A percentile compares a stretch with the other conserved stretches of the same genome.
Conservation (phyloP, 92 coral and sea anemone species). For the Zoanthus solanderi region DNA sequence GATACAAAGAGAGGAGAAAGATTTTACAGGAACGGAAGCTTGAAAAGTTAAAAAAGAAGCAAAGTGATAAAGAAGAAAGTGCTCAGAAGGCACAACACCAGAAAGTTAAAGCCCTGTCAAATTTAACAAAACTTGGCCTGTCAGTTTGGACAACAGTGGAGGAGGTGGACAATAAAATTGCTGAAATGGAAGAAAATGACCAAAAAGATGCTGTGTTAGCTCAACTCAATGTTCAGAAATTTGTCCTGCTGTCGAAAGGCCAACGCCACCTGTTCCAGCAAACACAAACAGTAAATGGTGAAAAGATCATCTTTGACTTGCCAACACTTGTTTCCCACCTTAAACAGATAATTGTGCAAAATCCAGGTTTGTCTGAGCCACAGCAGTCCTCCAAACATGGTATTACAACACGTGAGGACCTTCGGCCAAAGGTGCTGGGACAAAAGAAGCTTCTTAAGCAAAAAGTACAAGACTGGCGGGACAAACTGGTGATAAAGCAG, state of each 20-base stretch:
- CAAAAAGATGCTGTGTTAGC: conserved; percentile 20
- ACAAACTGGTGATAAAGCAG: background rate
- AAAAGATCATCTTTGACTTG: background rate
- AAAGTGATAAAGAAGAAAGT: conserved; percentile 25
- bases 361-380: background rate
- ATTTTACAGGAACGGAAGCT: background rate
- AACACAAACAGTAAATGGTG: background rate
- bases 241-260: conserved; percentile 3
- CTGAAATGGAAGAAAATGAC: background rate
- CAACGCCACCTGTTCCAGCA: conserved; percentile 11
- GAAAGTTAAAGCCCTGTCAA: conserved; percentile 22
- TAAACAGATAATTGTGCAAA: background rate
- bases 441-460: background rate
- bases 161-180: conserved; percentile 11
- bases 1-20: conserved; percentile 4
- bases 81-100: conserved; percentile 18
- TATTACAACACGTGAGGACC: background rate
- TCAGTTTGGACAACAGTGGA: conserved; percentile 12
- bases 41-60: conserved; percentile 13
- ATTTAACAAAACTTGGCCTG: conserved; percentile 15
- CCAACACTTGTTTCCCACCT: background rate
- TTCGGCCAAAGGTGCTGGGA: background rate
- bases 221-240: conserved; percentile 9
- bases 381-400: background rate
- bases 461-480: background rate